Conservation (phyloP, 2,113 vertebrate genomes). For the Hassar affinis region DNA sequence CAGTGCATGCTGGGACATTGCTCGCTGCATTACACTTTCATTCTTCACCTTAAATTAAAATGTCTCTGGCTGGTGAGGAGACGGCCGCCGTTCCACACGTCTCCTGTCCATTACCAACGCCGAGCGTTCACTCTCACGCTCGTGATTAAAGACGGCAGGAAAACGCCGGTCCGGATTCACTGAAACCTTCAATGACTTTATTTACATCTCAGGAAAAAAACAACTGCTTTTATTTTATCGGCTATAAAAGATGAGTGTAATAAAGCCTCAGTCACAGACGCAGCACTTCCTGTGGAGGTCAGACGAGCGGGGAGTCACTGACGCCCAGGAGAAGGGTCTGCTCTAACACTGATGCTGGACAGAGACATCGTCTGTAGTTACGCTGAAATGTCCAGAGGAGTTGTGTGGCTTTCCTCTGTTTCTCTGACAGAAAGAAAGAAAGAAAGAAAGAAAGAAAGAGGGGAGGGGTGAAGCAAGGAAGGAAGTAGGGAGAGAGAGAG, state of each 20-base stretch:
- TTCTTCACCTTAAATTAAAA: slow-evolving; percentile 40
- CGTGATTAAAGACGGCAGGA: not conserved
- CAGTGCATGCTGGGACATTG: not conserved
- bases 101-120: not conserved
- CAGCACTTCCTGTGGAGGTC: not conserved
- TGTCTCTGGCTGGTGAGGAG: slow-evolving; percentile 3
- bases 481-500: too few relatives aligned
- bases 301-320: not conserved
- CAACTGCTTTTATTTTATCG: not conserved
- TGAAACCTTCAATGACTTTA: not conserved
- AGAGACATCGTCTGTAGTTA: too few relatives aligned
- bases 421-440: not conserved
- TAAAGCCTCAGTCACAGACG: not conserved
- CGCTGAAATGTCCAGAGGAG: too few relatives aligned
- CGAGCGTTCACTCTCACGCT: not conserved
- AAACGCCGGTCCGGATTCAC: not conserved
- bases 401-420: too few relatives aligned
- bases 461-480: too few relatives aligned
- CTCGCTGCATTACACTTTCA: slow-evolving; percentile 1
- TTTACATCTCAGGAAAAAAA: not conserved
- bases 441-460: too few relatives aligned
- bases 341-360: too few relatives aligned
- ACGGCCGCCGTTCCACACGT: not conserved
- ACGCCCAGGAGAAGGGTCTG: too few relatives aligned
- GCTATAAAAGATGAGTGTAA: not conserved